Base-by-base conservation (phyloP, 2,888 invertebrate genomes). In the Unio pictorum region DNA sequence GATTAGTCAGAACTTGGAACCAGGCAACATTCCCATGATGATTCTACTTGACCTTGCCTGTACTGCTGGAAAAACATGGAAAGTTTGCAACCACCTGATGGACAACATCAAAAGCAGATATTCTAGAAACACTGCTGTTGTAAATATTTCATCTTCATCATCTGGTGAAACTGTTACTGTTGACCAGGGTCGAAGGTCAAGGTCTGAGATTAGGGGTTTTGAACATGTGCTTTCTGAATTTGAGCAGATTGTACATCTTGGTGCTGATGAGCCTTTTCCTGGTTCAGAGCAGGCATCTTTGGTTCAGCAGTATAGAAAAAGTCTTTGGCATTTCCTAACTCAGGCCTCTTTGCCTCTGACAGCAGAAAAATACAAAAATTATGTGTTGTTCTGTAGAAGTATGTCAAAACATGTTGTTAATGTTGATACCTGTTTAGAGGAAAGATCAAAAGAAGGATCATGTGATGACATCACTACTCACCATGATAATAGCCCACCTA, bases 21-120 rank as follows among this genome's bases (percentile, higher is more conserved):
- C 76, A 17, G 75, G 79, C 26, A 79, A 79, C 58, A 63, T 84
- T 7, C 73, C 79, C 7, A 70, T 79, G n/a, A 84, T 86, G 75
- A 79, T 87, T 20, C 69, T 87, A 54, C 67, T 87, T 55, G 89
- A 89, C 69, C 75, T 89, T n/a, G 72, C 85, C 23, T 84, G 83
- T 67, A 83, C 84, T 30, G 80, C 80, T 28, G 82, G 85, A 62
- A 75, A 72, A 58, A 74, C 82, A 0, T 86, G 86, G 84, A 84
- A 86, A 57, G 75, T 83, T 7, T 85, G 86, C 67, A 83, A 77
- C 72, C 84, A 81, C 71, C 70, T 88, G 69, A 71, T 87, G 30
- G 82, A 85, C 66, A 76, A 83, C 55, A 82, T 86, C 69, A 82
- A 81, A 64, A 68, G 76, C 15, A 73, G 63, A 34, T 57, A 63